Percentiles rank a stretch among this genome's conserved stretches.
These are phyloP conservation scores for Meleagris gallopavo DNA, from an alignment of 2,113 vertebrate species.

Conservation along the genomic window DNA sequence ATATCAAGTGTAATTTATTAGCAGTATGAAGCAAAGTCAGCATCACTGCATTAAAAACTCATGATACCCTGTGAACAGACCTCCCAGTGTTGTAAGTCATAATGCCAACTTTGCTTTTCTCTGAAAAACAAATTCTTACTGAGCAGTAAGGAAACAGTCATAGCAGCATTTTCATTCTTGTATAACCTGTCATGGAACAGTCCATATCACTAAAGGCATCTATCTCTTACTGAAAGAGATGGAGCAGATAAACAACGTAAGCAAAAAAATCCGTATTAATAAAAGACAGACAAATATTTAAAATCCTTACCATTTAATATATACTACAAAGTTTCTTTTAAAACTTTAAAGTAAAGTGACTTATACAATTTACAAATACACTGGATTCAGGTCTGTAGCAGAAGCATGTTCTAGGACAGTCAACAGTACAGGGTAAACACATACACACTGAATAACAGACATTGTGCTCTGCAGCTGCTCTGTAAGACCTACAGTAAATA, in stretches of 20 bases:
- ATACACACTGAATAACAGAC: slow-evolving; percentile 79
- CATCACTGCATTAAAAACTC: slow-evolving; percentile 78
- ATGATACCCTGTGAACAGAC: slow-evolving; percentile 67
- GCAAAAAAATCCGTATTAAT: slow-evolving; percentile 81
- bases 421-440: slow-evolving; percentile 77
- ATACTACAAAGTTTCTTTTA: slow-evolving; percentile 80
- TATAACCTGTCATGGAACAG: slow-evolving; percentile 35
- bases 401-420: slow-evolving; percentile 73
- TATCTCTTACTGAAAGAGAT: slow-evolving; percentile 48
- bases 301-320: slow-evolving; percentile 78
- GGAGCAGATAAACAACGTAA: slow-evolving; percentile 71
- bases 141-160: slow-evolving; percentile 46
- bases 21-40: slow-evolving; percentile 82
- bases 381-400: slow-evolving; percentile 67
- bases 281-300: slow-evolving; percentile 77
- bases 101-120: slow-evolving; percentile 23
- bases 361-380: slow-evolving; percentile 79
- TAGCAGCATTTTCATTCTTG: slow-evolving; percentile 41
- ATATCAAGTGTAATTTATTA: slow-evolving; percentile 85
- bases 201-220: slow-evolving; percentile 9
- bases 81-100: slow-evolving; percentile 57
- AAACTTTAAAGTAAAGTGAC: slow-evolving; percentile 71
- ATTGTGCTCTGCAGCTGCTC: slow-evolving; percentile 85
- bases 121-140: slow-evolving; percentile 49
- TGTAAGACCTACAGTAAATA: slow-evolving; percentile 78